Base-by-base conservation (phyloP, 2,888 invertebrate species). In the Drosophila stalkeri region DNA sequence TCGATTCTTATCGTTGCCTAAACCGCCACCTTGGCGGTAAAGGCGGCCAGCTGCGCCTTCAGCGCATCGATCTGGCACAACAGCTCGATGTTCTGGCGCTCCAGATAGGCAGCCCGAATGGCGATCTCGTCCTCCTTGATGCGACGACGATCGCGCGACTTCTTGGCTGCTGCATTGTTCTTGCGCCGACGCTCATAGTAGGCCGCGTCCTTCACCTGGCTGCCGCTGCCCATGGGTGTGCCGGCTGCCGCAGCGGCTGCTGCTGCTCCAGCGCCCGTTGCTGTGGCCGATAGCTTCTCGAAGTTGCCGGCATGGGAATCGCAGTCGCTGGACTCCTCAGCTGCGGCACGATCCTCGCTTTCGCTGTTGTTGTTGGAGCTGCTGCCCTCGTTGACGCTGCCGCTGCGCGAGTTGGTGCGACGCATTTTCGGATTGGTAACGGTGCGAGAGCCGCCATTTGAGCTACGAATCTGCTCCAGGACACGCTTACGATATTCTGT, bases 111-210 rank as follows among this genome's bases (percentile, higher is more conserved):
- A 1, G 98, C 97, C 67, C 98, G 94, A 46, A 98, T 96, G 0
- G 98, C 98, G 59, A 98, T 96, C 84, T 98, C 97, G 80, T 98
- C 98, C 92, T 99, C 99, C 86, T 98, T 97, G 49, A 97, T 95
- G 82, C 98, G 94, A 68, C 99, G 94, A 0, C 98, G 96, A 89
- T 99, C 99, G 4, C 99, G 94, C 0, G 98, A 98, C 81, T 98
- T 95, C 93, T 99, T 99, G 0, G 99, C 99, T 0, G 99, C 99
- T 75, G 96, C 97, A 92, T 99, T 99, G 92, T 99, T 99, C 91
- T 98, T 97, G 77, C 97, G 95, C 12, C 99, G 94, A 64, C 98
- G 95, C 85, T 97, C 98, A 94, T 96, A 96, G 91, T 99, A 99
- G 0, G 96, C 95, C 4, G 96, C 96, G 91, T 98, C 98, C 86